These are phyloP conservation scores for Drosophila dunni DNA, from an alignment of 1,140 invertebrate genomes.

Conservation along the genomic window DNA sequence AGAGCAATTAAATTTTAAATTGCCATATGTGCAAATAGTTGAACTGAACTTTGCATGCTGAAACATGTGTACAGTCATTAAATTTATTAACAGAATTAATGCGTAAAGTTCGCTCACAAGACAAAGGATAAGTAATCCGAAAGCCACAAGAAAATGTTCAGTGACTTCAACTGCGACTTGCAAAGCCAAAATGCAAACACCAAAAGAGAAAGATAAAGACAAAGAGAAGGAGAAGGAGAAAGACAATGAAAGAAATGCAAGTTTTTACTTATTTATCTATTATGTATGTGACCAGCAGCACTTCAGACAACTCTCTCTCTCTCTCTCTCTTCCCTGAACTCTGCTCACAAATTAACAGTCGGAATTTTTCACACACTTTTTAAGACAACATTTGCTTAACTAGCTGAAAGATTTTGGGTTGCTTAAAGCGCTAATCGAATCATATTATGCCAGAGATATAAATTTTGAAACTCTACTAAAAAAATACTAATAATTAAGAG, in stretches of 20 bases:
- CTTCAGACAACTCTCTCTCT: constrained; percentile 7
- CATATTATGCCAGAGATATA: too few species aligned
- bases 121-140: constrained; percentile 40
- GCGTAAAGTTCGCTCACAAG: constrained; percentile 65
- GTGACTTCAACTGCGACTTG: constrained; percentile 19
- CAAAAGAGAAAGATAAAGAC: constrained; percentile 39
- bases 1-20: constrained; percentile 79
- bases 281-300: constrained; percentile 63
- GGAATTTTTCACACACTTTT: constrained; percentile 3
- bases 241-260: constrained; percentile 64
- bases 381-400: too few species aligned
- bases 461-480: too few species aligned
- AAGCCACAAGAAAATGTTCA: constrained; percentile 59
- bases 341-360: constrained; percentile 26
- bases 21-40: constrained; percentile 71
- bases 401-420: too few species aligned
- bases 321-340: too few species aligned
- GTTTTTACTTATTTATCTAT: constrained; percentile 45
- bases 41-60: constrained; percentile 48
- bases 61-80: constrained; percentile 61
- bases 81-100: constrained; percentile 82
- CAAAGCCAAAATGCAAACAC: constrained; percentile 66
- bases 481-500: too few species aligned
- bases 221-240: constrained; percentile 65
- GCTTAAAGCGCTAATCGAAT: too few species aligned